A percentile compares a stretch with the other conserved stretches of the same genome.
phyloP scores from a whole-genome alignment of 1,140 invertebrate genomes.

The Melipona quadrifasciata region DNA sequence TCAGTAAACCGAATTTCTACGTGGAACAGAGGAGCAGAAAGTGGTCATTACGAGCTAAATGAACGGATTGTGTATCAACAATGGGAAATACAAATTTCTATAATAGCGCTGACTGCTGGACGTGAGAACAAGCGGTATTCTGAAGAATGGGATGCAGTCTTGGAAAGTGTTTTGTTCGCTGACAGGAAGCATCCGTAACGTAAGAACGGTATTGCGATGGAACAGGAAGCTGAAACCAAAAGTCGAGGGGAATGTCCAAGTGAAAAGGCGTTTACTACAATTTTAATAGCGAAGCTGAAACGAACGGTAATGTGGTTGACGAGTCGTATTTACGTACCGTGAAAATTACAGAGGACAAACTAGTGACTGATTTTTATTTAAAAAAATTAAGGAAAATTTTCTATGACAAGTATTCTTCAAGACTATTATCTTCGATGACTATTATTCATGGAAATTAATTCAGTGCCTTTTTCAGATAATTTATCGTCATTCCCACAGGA shows the following conservation, averaged over 20 bases:
- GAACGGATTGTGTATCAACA: not conserved
- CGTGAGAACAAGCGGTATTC: not conserved
- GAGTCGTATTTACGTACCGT: not conserved
- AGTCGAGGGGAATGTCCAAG: not conserved
- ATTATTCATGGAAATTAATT: too few species aligned
- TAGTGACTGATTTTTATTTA: not conserved
- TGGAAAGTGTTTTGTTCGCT: not conserved
- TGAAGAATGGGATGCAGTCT: not conserved
- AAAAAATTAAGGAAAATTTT: not conserved
- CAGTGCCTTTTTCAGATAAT: too few species aligned
- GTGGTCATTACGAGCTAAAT: not conserved
- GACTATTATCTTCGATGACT: too few species aligned
- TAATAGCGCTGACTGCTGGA: not conserved
- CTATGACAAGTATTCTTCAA: too few species aligned
- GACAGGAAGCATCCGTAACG: not conserved
- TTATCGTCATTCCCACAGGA: too few species aligned
- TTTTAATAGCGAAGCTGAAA: not conserved
- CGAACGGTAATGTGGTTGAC: not conserved
- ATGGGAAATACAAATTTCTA: not conserved
- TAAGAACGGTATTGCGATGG: not conserved
- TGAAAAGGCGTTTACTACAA: not conserved
- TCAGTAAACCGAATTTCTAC: not conserved
- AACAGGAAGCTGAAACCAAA: not conserved
- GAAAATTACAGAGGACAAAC: not conserved
- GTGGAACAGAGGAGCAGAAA: not conserved